Base-by-base conservation (phyloP, 2,113 vertebrate genomes). In the Anolis sagrei region DNA sequence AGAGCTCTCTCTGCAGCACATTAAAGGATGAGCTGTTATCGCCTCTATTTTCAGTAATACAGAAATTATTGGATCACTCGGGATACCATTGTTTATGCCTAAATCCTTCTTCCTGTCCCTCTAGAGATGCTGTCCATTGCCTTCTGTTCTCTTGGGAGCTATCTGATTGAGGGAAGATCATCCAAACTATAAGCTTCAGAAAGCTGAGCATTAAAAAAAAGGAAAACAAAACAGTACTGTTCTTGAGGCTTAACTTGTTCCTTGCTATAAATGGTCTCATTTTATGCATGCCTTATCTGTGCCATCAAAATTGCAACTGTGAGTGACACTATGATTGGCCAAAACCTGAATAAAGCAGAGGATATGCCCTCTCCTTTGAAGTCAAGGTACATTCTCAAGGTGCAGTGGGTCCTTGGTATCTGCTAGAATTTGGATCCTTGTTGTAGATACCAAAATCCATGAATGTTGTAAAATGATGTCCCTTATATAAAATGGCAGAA, bases 11-110 rank as follows among this genome's bases (percentile, higher is more conserved):
- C 81, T 74, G 76, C 68, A 61, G 21, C 44, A 87, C 81, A 74
- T 69, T 79, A 83, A 83, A 83, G 66, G 58, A 66, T 79, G 69
- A 79, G 76, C 76, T 79, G 75, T 79, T 79, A 32, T 79, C 75
- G 83, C 75, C 51, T 83, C 81, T 79, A 72, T 64, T 54, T 73
- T 64, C 54, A 62, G 58, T 87, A 87, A 83, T 68, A 36, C 68
- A 74, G 69, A 87, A 83, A 74, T 79, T 79, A 78, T 74, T 73
- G 54, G 32, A 58, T 66, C 58, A 66, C 68, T 79, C 7, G 70
- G 76, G 68, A 74, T 73, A 48, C 58, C 44, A 87, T 36, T 83
- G 76, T 73, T 74, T 83, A 74, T 83, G 76, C 70, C 79, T 68
- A 68, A 75, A 81, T 81, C 85, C 84, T 74, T 34, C 44, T 66